Conservation (phyloP, 2,888 invertebrate genomes). For the Dione vanillae region DNA sequence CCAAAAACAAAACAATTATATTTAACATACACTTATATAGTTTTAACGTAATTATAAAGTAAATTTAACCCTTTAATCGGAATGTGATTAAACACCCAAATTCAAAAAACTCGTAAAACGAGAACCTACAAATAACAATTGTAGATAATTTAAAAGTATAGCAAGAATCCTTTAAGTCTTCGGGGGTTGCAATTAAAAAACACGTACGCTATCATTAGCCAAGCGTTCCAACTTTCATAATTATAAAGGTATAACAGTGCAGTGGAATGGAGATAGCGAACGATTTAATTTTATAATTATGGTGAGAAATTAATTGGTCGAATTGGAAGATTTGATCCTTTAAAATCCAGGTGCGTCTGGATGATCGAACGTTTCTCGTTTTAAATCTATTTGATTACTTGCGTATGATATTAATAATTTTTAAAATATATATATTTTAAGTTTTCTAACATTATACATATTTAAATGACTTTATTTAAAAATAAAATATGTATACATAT, state of each 20-base stretch:
- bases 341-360: conserved; percentile 44
- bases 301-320: conserved; percentile 54
- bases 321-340: conserved; percentile 45
- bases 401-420: conserved; percentile 1
- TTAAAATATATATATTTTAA: neutral
- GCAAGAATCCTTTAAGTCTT: conserved; percentile 27
- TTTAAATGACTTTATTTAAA: too few species aligned
- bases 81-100: neutral
- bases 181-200: conserved; percentile 63
- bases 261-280: conserved; percentile 56
- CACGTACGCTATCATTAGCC: conserved; percentile 67
- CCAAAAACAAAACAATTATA: neutral
- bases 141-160: conserved; percentile 21
- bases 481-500: too few species aligned
- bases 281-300: conserved; percentile 57
- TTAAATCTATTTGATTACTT: conserved; percentile 4
- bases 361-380: conserved; percentile 7
- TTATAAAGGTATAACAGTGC: conserved; percentile 59
- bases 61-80: conserved; percentile 1
- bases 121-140: conserved; percentile 5
- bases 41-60: neutral
- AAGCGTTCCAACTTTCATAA: conserved; percentile 56
- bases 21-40: neutral
- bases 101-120: neutral
- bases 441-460: too few species aligned